Evolutionary conservation across 2,888 invertebrate genomes (phyloP).

Genomic region (Eucera pruinosa): DNA sequence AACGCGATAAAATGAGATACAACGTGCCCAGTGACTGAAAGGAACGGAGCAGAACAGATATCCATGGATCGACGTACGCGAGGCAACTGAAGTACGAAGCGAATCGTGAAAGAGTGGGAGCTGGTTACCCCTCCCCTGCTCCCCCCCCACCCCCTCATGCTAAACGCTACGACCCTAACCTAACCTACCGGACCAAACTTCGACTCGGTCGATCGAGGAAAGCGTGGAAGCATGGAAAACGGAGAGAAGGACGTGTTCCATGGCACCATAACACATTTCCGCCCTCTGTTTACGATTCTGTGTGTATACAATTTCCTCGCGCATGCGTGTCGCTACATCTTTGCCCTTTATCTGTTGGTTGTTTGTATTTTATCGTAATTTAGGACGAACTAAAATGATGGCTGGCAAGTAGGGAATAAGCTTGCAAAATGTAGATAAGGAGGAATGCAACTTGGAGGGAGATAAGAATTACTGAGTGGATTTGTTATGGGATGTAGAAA

Average conservation of each 20-base stretch:
- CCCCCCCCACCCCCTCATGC: conserved; percentile 13
- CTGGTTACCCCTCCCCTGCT: conserved; percentile 8
- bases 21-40: conserved; percentile 18
- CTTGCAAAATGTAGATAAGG: conserved; percentile 28
- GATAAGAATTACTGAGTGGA: conserved; percentile 1
- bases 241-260: conserved; percentile 52
- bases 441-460: not conserved
- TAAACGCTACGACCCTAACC: conserved; percentile 52
- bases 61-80: conserved; percentile 69
- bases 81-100: conserved; percentile 74
- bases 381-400: not conserved
- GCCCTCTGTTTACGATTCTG: conserved; percentile 47
- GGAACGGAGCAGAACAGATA: not conserved
- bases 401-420: conserved; percentile 21
- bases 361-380: conserved; percentile 30
- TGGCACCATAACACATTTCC: conserved; percentile 72
- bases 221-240: conserved; percentile 55
- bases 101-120: conserved; percentile 34
- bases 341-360: conserved; percentile 25
- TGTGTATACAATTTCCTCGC: conserved; percentile 13
- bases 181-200: conserved; percentile 50
- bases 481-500: not conserved
- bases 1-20: not conserved
- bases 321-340: conserved; percentile 11
- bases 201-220: conserved; percentile 72